phyloP scores from a whole-genome alignment of 2,888 invertebrate genomes.

The Lasioglossum morio region DNA sequence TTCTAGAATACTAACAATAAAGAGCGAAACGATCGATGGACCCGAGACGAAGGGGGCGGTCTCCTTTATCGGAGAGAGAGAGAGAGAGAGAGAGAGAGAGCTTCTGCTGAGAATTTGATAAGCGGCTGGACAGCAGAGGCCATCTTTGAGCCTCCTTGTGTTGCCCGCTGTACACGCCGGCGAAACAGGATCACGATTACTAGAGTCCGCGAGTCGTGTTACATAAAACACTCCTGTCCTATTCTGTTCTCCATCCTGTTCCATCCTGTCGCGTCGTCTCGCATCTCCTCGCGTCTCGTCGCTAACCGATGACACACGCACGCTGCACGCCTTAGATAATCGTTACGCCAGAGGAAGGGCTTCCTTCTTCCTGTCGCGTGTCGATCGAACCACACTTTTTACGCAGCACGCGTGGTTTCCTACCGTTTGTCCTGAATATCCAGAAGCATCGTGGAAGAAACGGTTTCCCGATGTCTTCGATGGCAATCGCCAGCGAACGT shows the following conservation, averaged over 20 bases:
- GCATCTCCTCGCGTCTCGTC: neutral
- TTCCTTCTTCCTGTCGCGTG: slow-evolving; percentile 43
- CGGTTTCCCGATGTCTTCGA: neutral
- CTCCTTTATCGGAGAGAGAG: neutral
- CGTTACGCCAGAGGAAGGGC: slow-evolving; percentile 51
- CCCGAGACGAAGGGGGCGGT: too few species aligned
- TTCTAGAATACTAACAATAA: neutral
- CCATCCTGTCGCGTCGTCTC: neutral
- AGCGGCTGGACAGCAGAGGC: slow-evolving; percentile 66
- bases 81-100: neutral
- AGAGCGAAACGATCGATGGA: neutral
- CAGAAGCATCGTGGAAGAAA: neutral
- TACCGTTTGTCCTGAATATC: neutral
- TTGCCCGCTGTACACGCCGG: slow-evolving; percentile 61
- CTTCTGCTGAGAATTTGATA: slow-evolving; percentile 55
- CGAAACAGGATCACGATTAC: slow-evolving; percentile 60
- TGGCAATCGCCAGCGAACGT: neutral
- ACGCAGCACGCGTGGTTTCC: neutral
- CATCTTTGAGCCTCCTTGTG: slow-evolving; percentile 71
- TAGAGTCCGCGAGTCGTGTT: slow-evolving; percentile 57
- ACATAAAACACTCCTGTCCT: slow-evolving; percentile 62
- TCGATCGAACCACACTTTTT: neutral
- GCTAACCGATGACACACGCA: neutral
- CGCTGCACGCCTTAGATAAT: slow-evolving; percentile 55
- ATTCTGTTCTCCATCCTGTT: neutral